These are phyloP conservation scores for Ceyx margarethae DNA, from an alignment of 2,113 vertebrate genomes.

Conservation along the genomic window DNA sequence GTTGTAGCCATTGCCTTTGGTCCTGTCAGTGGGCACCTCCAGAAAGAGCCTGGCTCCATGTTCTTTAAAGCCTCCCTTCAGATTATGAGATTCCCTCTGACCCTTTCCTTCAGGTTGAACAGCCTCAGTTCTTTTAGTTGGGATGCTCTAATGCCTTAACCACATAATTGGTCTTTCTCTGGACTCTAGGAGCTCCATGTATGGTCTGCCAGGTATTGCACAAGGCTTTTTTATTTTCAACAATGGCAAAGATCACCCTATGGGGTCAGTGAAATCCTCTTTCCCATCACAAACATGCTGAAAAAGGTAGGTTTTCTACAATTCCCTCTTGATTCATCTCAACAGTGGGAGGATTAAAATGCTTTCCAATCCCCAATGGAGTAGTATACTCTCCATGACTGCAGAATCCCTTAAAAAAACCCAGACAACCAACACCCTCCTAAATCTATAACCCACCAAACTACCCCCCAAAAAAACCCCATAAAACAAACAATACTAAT, in stretches of 20 bases:
- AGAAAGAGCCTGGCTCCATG: not conserved
- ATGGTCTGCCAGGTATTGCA: not conserved
- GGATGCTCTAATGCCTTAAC: not conserved
- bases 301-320: not conserved
- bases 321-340: not conserved
- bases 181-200: not conserved
- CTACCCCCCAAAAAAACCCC: not conserved
- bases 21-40: not conserved
- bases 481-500: not conserved
- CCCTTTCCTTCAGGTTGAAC: not conserved
- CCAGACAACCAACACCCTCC: not conserved
- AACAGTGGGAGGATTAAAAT: not conserved
- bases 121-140: not conserved
- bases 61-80: not conserved
- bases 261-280: not conserved
- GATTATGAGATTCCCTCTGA: not conserved
- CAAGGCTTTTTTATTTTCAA: not conserved
- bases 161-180: not conserved
- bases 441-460: not conserved
- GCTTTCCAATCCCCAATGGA: not conserved
- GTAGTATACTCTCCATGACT: not conserved
- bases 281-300: not conserved
- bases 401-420: not conserved
- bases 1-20: not conserved
- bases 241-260: not conserved